Base-by-base conservation (phyloP, 2,797 vertebrate genomes). In the Setipinna tenuifilis region DNA sequence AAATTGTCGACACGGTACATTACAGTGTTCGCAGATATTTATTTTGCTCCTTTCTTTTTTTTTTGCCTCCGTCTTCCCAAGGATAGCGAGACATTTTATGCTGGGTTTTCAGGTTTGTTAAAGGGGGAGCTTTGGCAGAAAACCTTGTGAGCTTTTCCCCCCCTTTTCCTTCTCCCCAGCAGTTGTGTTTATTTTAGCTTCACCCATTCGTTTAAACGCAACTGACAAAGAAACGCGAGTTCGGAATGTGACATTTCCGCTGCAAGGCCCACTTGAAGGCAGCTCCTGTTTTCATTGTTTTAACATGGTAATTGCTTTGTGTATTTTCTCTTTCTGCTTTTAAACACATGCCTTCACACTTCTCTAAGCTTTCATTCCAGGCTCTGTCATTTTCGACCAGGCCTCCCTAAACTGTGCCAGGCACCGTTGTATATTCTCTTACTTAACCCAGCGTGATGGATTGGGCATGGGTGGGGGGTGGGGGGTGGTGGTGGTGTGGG, bases 151-250 rank as follows among this genome's bases (percentile, higher is more conserved):
- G 71, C 35, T 59, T 44, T 86, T 89, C 85, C 85, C 85, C 41
- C 68, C 28, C 59, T 81, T 78, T 88, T 87, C 19, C 31, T 89
- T 86, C 82, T 85, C 84, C 84, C 87, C 86, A 65, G 28, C 35
- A 85, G 86, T 82, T 41, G 71, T 90, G 87, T 90, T 91, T 90
- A 88, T 91, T 91, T 90, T 87, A 84, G 86, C 83, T 88, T 86
- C 87, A 87, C 83, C 90, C 88, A 89, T 61, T 89, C 88, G 84
- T 91, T 93, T 92, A 93, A 93, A 92, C 90, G 86, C 83, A 92
- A 90, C 90, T 92, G 93, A 93, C 92, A 94, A 88, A 88, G 82
- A 86, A 83, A 88, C 87, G 87, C 89, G 89, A 87, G 90, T 92
- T 93, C 87, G 90, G 91, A 93, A 91, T 90, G 90, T 90, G 91